Evolutionary conservation across 2,888 invertebrate genomes (phyloP), one percentile per base, ranked within the genome.

Genomic region (Phymatocera aterrima): DNA sequence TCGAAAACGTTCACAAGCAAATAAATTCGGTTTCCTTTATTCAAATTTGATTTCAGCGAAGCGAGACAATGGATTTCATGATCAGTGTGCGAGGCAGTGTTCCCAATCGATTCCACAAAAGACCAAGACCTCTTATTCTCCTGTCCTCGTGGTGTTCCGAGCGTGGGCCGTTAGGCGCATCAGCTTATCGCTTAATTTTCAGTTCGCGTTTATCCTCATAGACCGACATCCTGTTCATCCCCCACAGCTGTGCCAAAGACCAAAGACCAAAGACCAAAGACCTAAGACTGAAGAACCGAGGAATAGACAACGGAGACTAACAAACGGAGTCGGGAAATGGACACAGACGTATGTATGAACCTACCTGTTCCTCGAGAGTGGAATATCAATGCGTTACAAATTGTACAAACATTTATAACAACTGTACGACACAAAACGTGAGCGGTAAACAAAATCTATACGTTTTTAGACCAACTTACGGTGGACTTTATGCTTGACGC

Each of bases 381-480:
- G 78, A 70, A 78, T 78, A 70, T 43, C 40, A 78, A 78, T 78
- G 78, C 46, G 57, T 60, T 74, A 78, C 72, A 60, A 74, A 74
- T 74, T 77, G 74, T 78, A 79, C 75, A 77, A 65, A 72, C 79
- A 80, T 54, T 78, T 81, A 79, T 81, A 80, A 81, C 79, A 79
- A 81, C 80, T 80, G 79, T 79, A 37, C 68, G 72, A 60, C 64
- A 64, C 15, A 21, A 46, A 46, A 78, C 78, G 78, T 78, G 78
- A 61, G 61, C 60, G 37, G 78, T 70, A 31, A 74, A 60, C 46
- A 37, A 74, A 74, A 51, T 5, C 51, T 3, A 72, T 51, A 4
- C 4, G 28, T 72, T 72, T 72, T 72, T 72, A 72, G 72, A 72
- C n/a, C 72, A 34, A n/a, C 18, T 72, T 48, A 72, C 48, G 48